These are phyloP conservation scores for Holocentrus rufus DNA, from an alignment of 2,797 vertebrate species.

Conservation along the genomic window DNA sequence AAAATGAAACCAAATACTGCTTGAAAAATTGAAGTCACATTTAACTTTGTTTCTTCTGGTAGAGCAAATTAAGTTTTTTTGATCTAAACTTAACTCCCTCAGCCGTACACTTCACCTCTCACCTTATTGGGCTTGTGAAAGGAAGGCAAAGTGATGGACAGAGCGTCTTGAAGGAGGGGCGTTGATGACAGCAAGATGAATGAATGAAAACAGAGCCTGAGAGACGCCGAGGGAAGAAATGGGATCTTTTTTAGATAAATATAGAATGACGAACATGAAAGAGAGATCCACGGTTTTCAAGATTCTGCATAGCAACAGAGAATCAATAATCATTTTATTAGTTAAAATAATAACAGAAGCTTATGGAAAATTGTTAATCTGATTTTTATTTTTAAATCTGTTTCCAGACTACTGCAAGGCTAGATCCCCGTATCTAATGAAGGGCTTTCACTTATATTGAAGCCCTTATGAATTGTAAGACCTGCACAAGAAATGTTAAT, in stretches of 20 bases:
- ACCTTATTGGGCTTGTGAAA: constrained; percentile 47
- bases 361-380: too few species aligned
- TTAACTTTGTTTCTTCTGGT: too few species aligned
- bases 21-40: not conserved
- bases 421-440: not conserved
- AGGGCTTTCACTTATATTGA: not conserved
- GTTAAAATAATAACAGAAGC: not conserved
- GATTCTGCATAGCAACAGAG: not conserved
- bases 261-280: constrained; percentile 61
- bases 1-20: not conserved
- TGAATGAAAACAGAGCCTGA: constrained; percentile 71
- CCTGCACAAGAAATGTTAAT: not conserved
- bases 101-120: constrained; percentile 31
- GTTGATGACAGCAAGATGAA: constrained; percentile 76
- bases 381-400: not conserved
- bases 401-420: not conserved
- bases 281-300: constrained; percentile 17
- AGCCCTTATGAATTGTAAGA: not conserved
- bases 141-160: constrained; percentile 54
- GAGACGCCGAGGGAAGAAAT: constrained; percentile 70
- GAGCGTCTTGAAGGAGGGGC: constrained; percentile 47
- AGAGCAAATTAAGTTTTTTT: not conserved
- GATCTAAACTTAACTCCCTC: constrained; percentile 3
- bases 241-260: constrained; percentile 67
- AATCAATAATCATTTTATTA: constrained; percentile 2